Conservation (phyloP, 2,888 invertebrate genomes). For the Patella pellucida region DNA sequence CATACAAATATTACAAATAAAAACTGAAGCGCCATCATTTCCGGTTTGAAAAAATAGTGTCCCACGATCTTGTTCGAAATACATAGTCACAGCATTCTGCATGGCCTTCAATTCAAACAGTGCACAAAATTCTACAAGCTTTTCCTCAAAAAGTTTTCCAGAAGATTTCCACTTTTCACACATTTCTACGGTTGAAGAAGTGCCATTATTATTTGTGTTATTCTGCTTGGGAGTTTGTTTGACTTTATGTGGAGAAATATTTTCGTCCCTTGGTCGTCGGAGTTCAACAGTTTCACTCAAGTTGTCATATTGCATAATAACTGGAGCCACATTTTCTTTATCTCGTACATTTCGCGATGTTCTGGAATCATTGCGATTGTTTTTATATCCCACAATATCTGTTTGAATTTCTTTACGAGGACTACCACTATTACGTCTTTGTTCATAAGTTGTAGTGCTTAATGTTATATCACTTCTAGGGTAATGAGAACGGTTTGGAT, state of each 20-base stretch:
- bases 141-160: conserved; percentile 43
- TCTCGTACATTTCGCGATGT: conserved; percentile 11
- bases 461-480: neutral
- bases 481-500: neutral
- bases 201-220: conserved; percentile 15
- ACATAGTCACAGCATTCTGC: conserved; percentile 54
- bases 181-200: conserved; percentile 30
- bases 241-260: conserved; percentile 27
- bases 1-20: conserved; percentile 64
- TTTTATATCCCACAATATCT: conserved; percentile 19
- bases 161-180: conserved; percentile 42
- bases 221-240: conserved; percentile 22
- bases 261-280: conserved; percentile 32
- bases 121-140: conserved; percentile 44
- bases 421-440: conserved; percentile 20
- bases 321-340: conserved; percentile 38
- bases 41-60: conserved; percentile 60
- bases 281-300: conserved; percentile 36
- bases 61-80: conserved; percentile 68
- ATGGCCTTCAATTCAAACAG: conserved; percentile 49
- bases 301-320: conserved; percentile 41
- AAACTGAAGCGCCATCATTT: conserved; percentile 51
- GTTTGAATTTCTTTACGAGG: conserved; percentile 20
- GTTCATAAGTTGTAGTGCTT: neutral
- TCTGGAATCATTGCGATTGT: conserved; percentile 17